Evolutionary conservation across 2,113 vertebrate genomes (phyloP), one percentile per base, ranked within the genome.

Genomic region (Urocynchramus pylzowi): DNA sequence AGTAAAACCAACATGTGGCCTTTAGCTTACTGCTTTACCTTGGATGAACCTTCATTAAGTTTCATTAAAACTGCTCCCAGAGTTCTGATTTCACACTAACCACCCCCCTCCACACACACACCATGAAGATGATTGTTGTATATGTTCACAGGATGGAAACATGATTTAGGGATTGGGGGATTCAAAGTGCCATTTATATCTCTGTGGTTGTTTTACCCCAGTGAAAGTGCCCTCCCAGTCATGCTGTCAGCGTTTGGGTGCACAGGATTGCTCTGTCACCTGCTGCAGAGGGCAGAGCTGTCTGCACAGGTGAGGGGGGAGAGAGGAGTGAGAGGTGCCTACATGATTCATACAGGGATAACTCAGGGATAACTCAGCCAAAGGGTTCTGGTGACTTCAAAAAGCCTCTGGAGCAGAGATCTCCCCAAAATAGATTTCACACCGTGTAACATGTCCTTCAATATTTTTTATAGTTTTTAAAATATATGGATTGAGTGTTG

Each of bases 1-100:
- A 89, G 60, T 96, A 95, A 96, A 96, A 97, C 73, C 90, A 97
- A 94, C 96, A 97, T 85, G 94, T 96, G 94, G 96, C 94, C 89
- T 97, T 97, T 78, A 93, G 83, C 92, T 97, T 86, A 80, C 54
- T 78, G 94, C 83, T 78, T 97, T 89, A 96, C 95, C 97, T 97
- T 23, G 1, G 67, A 30, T 96, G 97, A 97, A 97, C 95, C 93
- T 89, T 52, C 15, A 1, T 57, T 82, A 90, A 68, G 93, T 92
- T 89, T 52, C 15, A 1, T 57, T 82, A 90, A 68, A 94, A 65
- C 73, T 65, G 60, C 83, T 85, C 54, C 11, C 50, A 95, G 93
- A 74, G 71, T 74, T 76, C 67, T 83, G 90, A 85, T 92, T 95
- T 91, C 69, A 76, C 60, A 44, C 85, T 18, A 71, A 39, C n/a